These are phyloP conservation scores for Petrocephalus zakoni DNA, from an alignment of 2,113 vertebrate genomes.

Conservation along the genomic window DNA sequence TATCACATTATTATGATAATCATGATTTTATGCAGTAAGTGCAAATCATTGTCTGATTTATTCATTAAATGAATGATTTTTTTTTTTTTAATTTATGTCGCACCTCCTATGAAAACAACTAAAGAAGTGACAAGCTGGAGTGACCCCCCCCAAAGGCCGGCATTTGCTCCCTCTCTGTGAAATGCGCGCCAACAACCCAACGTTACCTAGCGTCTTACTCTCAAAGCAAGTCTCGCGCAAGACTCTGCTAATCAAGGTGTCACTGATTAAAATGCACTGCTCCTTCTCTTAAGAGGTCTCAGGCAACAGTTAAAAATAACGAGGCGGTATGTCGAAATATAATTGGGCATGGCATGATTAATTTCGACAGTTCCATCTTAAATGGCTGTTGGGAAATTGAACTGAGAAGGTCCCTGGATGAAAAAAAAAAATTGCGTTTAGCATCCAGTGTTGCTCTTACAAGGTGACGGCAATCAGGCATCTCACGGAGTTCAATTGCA, in stretches of 20 bases:
- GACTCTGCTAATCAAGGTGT: constrained; percentile 48
- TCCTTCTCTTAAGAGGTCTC: constrained; percentile 45
- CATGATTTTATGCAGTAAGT: not conserved
- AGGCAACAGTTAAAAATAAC: constrained; percentile 38
- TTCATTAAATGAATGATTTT: not conserved
- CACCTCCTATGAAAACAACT: not conserved
- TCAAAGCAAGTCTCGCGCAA: constrained; percentile 42
- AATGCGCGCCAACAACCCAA: not conserved
- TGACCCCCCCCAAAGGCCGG: not conserved
- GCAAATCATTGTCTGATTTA: constrained; percentile 3
- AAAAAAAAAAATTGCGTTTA: not conserved
- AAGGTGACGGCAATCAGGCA: not conserved
- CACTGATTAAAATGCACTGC: constrained; percentile 48
- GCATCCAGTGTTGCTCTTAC: not conserved
- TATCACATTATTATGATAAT: not conserved
- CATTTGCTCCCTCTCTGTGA: not conserved
- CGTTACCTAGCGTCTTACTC: constrained; percentile 18
- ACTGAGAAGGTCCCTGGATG: not conserved
- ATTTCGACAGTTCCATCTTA: constrained; percentile 32
- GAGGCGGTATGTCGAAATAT: constrained; percentile 35
- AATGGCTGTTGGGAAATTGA: constrained; percentile 23
- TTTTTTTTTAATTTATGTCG: not conserved
- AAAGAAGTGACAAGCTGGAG: not conserved
- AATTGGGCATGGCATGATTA: constrained; percentile 39
- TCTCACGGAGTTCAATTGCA: not conserved